Base-by-base conservation (phyloP, 1,140 invertebrate species). In the Araneus ventricosus region DNA sequence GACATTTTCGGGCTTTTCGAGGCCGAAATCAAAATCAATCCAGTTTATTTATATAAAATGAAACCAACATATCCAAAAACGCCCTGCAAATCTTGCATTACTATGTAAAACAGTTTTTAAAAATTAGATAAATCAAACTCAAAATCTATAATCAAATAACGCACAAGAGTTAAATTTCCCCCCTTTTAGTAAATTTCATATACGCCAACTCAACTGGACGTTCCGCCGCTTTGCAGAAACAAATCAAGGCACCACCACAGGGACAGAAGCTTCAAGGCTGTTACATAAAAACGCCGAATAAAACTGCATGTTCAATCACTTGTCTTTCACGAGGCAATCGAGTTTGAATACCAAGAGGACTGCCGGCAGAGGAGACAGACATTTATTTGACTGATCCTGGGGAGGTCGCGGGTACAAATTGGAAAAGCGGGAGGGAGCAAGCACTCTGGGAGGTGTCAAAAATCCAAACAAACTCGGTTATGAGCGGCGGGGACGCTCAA, bases 391-490 rank as follows among this genome's bases (percentile, higher is more conserved):
- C 34, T 84, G 88, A 80, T 84, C 41, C n/a, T 20, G 70, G 63
- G 88, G 24, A 70, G 39, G 87, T 37, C 30, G 39, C 52, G 24
- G 59, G 59, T 37, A 39, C 70, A 90, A 90, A 90, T 90, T 90
- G 88, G 70, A 57, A 90, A 80, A 57, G 41, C 67, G 70, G 52
- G 70, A 27, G 52, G 37, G 30, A 10, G 52, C 37, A 41, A 0
- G 80, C 63, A 67, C 63, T 10, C 24, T 24, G 57, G 39, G 87
- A 88, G 63, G 88, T 90, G 88, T 91, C 89, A 91, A 91, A 91
- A 91, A 91, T 91, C 89, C 89, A 91, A 91, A 91, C 89, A 91
- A 91, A 91, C 80, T 61, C 52, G 45, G 75, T 91, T 91, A 91
- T 91, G 89, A 91, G 30, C 63, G 89, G 75, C 89, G 70, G 41